Conservation (phyloP, 2,113 vertebrate species). For the Pseudorectes ferrugineus region DNA sequence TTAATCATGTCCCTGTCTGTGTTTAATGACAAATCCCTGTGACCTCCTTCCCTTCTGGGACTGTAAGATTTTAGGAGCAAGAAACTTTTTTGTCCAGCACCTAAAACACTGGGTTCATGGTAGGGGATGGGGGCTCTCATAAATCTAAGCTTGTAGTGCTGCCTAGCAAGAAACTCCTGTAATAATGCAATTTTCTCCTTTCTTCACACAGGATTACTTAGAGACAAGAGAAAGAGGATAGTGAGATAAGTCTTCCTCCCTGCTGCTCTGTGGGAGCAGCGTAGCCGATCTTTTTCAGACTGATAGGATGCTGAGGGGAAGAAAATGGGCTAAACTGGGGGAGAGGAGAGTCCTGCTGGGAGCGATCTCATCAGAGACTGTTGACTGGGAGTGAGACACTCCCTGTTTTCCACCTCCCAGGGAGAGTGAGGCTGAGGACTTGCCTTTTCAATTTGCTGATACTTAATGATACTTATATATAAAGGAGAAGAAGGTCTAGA, state of each 20-base stretch:
- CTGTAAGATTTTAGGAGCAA: background rate
- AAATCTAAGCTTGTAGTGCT: background rate
- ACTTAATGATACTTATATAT: background rate
- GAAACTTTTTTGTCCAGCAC: background rate
- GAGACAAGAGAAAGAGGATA: background rate
- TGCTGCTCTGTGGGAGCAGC: background rate
- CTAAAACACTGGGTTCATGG: background rate
- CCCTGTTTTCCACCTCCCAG: background rate
- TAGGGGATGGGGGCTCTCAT: background rate
- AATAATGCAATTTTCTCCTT: background rate
- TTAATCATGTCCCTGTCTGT: background rate
- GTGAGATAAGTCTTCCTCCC: background rate
- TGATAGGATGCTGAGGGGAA: background rate
- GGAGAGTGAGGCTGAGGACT: background rate
- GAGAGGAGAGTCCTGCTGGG: background rate
- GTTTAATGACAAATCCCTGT: background rate
- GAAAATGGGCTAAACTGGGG: background rate
- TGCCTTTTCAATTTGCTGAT: background rate
- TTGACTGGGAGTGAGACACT: background rate
- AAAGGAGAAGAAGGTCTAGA: background rate
- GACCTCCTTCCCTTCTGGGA: background rate
- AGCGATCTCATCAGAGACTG: accelerated
- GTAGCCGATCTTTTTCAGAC: background rate
- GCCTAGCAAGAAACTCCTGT: background rate
- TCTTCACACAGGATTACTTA: background rate